Evolutionary conservation across 1,140 invertebrate species (phyloP).

Genomic region (Hycleus phaleratus): DNA sequence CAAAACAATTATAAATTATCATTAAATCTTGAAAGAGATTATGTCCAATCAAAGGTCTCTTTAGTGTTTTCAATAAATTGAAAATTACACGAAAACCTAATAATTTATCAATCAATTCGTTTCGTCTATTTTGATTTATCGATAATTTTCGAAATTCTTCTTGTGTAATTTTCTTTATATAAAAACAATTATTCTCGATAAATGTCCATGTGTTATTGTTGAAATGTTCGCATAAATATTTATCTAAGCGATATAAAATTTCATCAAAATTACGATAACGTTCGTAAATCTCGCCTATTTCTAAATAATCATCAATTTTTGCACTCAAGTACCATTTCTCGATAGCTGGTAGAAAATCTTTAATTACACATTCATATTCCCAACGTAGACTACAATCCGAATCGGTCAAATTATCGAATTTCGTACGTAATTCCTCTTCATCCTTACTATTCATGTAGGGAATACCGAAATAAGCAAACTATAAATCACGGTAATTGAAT

Average conservation of each 20-base stretch:
- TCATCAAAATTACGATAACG: constrained; percentile 23
- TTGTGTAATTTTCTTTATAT: constrained; percentile 36
- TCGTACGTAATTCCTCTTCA: constrained; percentile 41
- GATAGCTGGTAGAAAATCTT: constrained; percentile 29
- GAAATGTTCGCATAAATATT: constrained; percentile 47
- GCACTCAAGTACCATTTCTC: constrained; percentile 32
- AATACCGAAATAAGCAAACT: constrained; percentile 61
- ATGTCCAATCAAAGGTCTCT: constrained; percentile 69
- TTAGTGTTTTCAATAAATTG: constrained; percentile 46
- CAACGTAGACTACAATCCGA: constrained; percentile 19
- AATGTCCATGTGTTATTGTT: constrained; percentile 43
- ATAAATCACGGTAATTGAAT: constrained; percentile 30
- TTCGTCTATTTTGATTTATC: not conserved
- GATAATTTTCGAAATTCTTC: constrained; percentile 19
- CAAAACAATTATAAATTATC: constrained; percentile 64
- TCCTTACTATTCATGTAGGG: constrained; percentile 55
- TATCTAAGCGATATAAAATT: constrained; percentile 44
- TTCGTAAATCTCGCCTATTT: constrained; percentile 17
- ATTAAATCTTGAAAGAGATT: constrained; percentile 65
- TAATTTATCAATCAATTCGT: constrained; percentile 44
- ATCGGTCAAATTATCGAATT: constrained; percentile 27
- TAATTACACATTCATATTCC: constrained; percentile 22
- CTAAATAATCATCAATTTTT: constrained; percentile 21
- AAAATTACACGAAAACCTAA: constrained; percentile 65
- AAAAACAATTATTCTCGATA: constrained; percentile 41